These are phyloP conservation scores for Bombus confusus DNA, from an alignment of 1,140 invertebrate genomes.

Conservation along the genomic window DNA sequence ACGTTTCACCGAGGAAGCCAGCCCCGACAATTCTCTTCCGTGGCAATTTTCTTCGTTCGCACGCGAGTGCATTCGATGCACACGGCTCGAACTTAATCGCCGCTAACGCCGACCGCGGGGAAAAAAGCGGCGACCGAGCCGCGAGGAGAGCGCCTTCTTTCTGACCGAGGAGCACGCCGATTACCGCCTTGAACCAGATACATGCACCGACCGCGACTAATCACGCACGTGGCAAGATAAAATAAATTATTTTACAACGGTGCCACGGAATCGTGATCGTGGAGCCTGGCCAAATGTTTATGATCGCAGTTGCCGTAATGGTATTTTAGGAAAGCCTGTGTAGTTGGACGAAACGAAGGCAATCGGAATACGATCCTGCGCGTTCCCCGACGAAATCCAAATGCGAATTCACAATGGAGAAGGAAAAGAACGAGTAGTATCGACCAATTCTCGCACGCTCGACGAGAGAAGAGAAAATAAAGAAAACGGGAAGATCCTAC, in stretches of 20 bases:
- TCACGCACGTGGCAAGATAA: neutral
- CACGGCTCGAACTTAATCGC: neutral
- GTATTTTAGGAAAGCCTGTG: neutral
- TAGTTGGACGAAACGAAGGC: neutral
- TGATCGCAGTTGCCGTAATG: neutral
- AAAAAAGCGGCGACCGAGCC: neutral
- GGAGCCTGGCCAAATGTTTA: neutral
- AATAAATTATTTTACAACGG: slow-evolving; percentile 1
- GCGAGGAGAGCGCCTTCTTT: slow-evolving; percentile 5
- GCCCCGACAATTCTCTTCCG: neutral
- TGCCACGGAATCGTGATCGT: neutral
- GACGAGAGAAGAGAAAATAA: neutral
- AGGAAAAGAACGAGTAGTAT: too few species aligned
- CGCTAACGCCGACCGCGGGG: too few species aligned
- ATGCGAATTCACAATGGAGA: too few species aligned
- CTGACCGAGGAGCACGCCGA: neutral
- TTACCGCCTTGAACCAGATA: slow-evolving; percentile 45
- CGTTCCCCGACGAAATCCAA: neutral
- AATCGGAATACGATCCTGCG: too few species aligned
- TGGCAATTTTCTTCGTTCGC: slow-evolving; percentile 12
- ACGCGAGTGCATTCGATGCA: too few species aligned
- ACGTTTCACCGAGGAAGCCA: slow-evolving; percentile 40
- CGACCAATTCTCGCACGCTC: neutral
- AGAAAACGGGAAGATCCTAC: neutral
- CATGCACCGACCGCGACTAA: neutral